These are phyloP conservation scores for Caenorhabditis remanei DNA, from an alignment of 1,140 invertebrate genomes.

Conservation along the genomic window DNA sequence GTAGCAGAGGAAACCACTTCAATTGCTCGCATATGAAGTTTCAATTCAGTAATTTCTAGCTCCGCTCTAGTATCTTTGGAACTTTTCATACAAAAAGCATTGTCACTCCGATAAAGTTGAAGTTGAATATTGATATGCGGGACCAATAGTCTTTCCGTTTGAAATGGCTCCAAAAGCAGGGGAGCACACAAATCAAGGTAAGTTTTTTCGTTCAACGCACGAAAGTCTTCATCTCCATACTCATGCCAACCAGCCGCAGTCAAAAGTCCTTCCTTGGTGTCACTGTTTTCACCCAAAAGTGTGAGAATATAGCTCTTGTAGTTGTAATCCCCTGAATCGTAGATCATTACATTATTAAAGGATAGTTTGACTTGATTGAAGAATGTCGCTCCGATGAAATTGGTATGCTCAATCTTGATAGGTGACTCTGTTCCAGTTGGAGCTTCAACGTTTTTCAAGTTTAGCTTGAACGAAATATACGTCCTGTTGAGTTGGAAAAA, in stretches of 20 bases:
- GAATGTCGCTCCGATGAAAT: not conserved
- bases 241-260: not conserved
- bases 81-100: not conserved
- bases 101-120: not conserved
- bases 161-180: not conserved
- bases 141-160: not conserved
- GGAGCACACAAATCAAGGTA: not conserved
- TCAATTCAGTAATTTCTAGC: not conserved
- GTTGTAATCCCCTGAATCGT: not conserved
- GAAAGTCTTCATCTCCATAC: not conserved
- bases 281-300: not conserved
- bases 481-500: slow-evolving; percentile 1
- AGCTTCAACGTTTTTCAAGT: not conserved
- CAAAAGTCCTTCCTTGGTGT: not conserved
- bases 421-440: not conserved
- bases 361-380: not conserved
- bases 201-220: not conserved
- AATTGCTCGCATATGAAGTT: not conserved
- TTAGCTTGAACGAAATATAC: not conserved
- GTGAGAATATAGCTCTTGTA: not conserved
- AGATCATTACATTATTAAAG: not conserved
- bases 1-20: slow-evolving; percentile 16
- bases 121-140: not conserved
- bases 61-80: not conserved
- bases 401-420: not conserved